These are phyloP conservation scores for Fragariocoptes setiger DNA, from an alignment of 1,140 invertebrate genomes.

Conservation along the genomic window DNA sequence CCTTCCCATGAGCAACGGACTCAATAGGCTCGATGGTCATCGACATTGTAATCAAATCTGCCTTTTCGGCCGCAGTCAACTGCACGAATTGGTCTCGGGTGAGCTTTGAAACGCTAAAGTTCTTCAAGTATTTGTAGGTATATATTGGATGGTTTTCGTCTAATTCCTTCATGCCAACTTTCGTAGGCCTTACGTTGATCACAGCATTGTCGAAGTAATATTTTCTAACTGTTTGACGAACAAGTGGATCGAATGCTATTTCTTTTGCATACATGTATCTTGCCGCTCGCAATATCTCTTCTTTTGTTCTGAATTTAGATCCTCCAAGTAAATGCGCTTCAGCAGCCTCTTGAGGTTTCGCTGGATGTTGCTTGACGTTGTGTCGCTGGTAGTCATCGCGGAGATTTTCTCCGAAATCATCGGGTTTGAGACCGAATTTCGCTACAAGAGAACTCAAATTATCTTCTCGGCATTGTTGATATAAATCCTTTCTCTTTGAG, in stretches of 20 bases:
- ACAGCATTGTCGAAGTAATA: constrained; percentile 67
- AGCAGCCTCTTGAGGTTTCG: constrained; percentile 42
- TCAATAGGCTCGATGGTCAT: constrained; percentile 17
- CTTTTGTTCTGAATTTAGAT: constrained; percentile 24
- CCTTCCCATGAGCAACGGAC: not conserved
- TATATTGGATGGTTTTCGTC: constrained; percentile 62
- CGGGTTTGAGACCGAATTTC: constrained; percentile 71
- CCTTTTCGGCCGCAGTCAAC: constrained; percentile 23
- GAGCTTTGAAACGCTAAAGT: constrained; percentile 71
- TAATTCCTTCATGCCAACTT: constrained; percentile 63
- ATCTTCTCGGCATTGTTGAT: constrained; percentile 47
- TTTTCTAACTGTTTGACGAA: constrained; percentile 50
- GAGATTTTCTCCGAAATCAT: constrained; percentile 85
- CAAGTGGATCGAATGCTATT: constrained; percentile 56
- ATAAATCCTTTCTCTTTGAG: constrained; percentile 44
- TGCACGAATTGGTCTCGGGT: constrained; percentile 64
- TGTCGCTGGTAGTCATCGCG: constrained; percentile 85
- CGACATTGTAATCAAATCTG: constrained; percentile 10
- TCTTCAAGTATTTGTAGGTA: constrained; percentile 66
- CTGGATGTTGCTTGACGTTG: constrained; percentile 65
- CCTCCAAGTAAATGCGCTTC: constrained; percentile 25
- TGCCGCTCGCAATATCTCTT: constrained; percentile 54
- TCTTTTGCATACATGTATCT: constrained; percentile 81
- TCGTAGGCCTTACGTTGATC: constrained; percentile 47
- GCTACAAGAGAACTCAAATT: constrained; percentile 50